Evolutionary conservation across 2,888 invertebrate species (phyloP), one percentile per base, ranked within the genome.

Genomic region (Dolichomitus sp.): DNA sequence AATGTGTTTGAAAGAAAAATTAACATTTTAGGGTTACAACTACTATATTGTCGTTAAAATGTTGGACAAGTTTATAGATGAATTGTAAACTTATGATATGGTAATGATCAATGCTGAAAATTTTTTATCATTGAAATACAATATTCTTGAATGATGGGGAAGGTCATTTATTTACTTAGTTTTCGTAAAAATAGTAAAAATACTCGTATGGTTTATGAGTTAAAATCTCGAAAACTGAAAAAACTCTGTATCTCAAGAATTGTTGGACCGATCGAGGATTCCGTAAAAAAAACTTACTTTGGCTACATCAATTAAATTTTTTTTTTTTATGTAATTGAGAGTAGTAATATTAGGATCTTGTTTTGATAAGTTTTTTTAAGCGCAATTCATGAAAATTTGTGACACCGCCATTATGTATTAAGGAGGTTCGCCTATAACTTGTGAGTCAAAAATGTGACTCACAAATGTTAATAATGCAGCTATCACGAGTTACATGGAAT

Each of bases 131-230:
- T 14, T 27, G 27, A 54, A 54, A 54, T 54, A 54, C 27, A 54
- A 54, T 54, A 54, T 54, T 54, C 57, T 33, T 33, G 33, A 9
- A 59, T 0, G 27, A 57, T 57, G 27, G 11, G 14, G n/a, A 14
- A 27, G 14, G 14, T n/a, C 30, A 23, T 57, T 57, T 57, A 59
- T 59, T 59, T 59, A 33, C 7, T 33, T 33, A 30, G 57, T 42
- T 50, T 59, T 17, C 7, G 57, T 5, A 9, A 37, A 37, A 9
- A 37, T 37, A 9, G 9, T 5, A 37, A 37, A 37, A 7, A 7
- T 37, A 9, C 9, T 33, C 33, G 33, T 33, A 33, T 4, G 33
- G 7, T 6, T 9, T 37, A 9, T 37, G 37, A 9, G 37, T 9
- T 37, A 37, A 37, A 9, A 1, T 9, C 37, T 9, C 9, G 37